Evolutionary conservation across 1,140 invertebrate species (phyloP).

Genomic region (Calliopsis andreniformis): DNA sequence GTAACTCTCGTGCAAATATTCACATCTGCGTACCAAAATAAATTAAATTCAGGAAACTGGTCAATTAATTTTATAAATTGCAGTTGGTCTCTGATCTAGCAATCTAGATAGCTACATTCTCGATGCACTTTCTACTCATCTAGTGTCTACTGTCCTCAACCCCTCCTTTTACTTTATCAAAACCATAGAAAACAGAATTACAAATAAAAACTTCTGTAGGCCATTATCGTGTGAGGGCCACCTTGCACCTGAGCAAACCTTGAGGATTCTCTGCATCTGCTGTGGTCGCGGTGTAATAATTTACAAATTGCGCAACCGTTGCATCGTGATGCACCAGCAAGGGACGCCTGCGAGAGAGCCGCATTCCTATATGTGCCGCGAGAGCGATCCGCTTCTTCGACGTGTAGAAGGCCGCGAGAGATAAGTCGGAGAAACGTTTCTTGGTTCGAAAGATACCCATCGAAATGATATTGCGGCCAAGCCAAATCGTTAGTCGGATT

Average conservation of each 20-base stretch:
- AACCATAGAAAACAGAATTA: too few species aligned
- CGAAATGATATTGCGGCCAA: neutral
- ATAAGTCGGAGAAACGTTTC: constrained; percentile 5
- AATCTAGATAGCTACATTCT: too few species aligned
- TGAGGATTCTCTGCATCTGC: constrained; percentile 33
- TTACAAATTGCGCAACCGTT: constrained; percentile 53
- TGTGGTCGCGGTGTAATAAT: constrained; percentile 38
- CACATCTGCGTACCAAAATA: neutral
- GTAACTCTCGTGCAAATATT: neutral
- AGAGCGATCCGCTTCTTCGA: constrained; percentile 13
- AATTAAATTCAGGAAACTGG: too few species aligned
- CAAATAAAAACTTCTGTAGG: neutral
- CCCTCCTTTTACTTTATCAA: too few species aligned
- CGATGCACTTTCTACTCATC: too few species aligned
- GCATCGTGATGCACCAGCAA: constrained; percentile 27
- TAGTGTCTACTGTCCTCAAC: neutral
- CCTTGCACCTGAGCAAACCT: constrained; percentile 12
- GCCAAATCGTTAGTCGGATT: neutral
- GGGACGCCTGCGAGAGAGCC: constrained; percentile 31
- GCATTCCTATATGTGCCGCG: constrained; percentile 51
- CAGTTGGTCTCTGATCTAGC: too few species aligned
- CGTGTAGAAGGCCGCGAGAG: neutral
- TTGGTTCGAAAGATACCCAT: neutral
- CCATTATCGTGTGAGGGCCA: neutral
- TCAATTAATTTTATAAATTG: too few species aligned